phyloP scores from a whole-genome alignment of 1,140 invertebrate genomes.

The Calliopsis andreniformis region DNA sequence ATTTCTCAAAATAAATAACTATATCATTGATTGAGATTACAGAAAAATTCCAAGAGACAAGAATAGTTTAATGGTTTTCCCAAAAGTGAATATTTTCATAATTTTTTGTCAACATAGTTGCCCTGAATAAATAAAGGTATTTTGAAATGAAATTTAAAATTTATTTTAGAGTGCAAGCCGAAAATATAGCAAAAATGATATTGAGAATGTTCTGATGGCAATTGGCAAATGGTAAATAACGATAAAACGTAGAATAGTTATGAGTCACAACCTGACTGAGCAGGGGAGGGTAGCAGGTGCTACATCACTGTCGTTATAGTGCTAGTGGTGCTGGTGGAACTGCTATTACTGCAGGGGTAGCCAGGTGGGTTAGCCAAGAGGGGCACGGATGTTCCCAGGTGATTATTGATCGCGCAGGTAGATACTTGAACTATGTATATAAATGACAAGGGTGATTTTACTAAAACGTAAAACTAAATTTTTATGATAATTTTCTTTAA shows the following conservation, averaged over 20 bases:
- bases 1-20: too few species aligned
- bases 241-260: conserved; percentile 53
- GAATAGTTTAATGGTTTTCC: too few species aligned
- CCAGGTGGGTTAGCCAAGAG: conserved; percentile 59
- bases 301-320: conserved; percentile 62
- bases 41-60: too few species aligned
- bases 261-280: conserved; percentile 71
- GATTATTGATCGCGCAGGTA: conserved; percentile 77
- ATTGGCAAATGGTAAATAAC: not conserved
- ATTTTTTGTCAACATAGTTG: too few species aligned
- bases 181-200: too few species aligned
- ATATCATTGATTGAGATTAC: too few species aligned
- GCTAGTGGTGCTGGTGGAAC: conserved; percentile 65
- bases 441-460: conserved; percentile 14
- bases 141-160: too few species aligned
- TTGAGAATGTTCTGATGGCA: not conserved
- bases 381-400: conserved; percentile 77
- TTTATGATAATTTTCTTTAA: not conserved
- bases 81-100: too few species aligned
- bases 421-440: conserved; percentile 66
- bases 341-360: conserved; percentile 59
- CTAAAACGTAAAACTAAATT: not conserved
- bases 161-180: too few species aligned
- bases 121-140: too few species aligned
- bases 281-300: conserved; percentile 69